Conservation (phyloP, 2,797 vertebrate genomes). For the Molossus molossus region DNA sequence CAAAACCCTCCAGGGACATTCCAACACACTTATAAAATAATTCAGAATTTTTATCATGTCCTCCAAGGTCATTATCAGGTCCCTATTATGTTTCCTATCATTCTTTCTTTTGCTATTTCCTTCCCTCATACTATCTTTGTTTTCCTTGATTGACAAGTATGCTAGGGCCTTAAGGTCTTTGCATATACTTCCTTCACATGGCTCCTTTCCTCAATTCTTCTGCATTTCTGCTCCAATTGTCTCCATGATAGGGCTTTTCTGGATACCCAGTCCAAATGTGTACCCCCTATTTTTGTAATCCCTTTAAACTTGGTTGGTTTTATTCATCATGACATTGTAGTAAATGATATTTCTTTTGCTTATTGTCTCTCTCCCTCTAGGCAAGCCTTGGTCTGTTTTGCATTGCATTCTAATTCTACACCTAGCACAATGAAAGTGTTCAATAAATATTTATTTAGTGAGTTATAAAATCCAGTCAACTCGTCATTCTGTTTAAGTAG, state of each 20-base stretch:
- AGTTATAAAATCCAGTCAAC: constrained; percentile 53
- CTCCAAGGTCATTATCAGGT: neutral
- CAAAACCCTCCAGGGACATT: neutral
- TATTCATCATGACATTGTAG: neutral
- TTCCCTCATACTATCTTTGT: neutral
- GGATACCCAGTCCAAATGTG: neutral
- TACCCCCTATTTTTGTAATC: neutral
- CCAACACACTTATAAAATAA: neutral
- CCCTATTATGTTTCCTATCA: neutral
- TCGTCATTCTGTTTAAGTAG: constrained; percentile 59
- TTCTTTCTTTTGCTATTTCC: neutral
- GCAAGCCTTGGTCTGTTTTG: constrained; percentile 58
- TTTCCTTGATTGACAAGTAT: neutral
- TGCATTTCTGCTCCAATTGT: neutral
- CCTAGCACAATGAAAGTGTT: constrained; percentile 12
- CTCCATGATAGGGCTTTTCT: neutral
- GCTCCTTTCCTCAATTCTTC: neutral
- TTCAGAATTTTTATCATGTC: neutral
- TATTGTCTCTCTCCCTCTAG: neutral
- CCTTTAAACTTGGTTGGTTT: neutral
- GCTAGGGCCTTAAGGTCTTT: neutral
- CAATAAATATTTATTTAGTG: constrained; percentile 68
- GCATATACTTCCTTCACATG: neutral
- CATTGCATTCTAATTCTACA: constrained; percentile 53
- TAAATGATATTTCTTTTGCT: constrained; percentile 33